Evolutionary conservation across 2,797 vertebrate genomes (phyloP).

Genomic region (Enteromius mattozi): DNA sequence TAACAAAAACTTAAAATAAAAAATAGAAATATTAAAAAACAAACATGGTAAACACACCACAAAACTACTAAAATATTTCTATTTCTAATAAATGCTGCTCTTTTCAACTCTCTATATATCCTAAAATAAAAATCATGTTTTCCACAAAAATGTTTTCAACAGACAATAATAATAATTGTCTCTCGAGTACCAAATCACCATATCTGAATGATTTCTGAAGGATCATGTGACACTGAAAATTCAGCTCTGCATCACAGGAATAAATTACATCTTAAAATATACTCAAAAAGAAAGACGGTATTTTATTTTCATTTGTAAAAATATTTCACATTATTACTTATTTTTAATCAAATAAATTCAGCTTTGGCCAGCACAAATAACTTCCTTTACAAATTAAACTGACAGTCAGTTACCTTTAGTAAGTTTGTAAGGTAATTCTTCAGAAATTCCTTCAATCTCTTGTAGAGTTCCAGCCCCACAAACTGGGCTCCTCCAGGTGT

Average conservation of each 20-base stretch:
- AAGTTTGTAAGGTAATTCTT: constrained; percentile 93
- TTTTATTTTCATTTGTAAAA: not conserved
- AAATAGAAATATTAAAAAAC: too few species aligned
- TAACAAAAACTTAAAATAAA: too few species aligned
- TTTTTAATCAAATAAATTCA: not conserved
- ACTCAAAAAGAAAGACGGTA: too few species aligned
- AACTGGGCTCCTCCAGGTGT: constrained; percentile 90
- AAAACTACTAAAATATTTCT: not conserved
- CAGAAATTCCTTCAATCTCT: constrained; percentile 89
- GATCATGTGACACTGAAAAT: constrained; percentile 1
- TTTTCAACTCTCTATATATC: not conserved
- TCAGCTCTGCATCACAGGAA: not conserved
- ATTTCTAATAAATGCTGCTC: not conserved
- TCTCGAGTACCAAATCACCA: not conserved
- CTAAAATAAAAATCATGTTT: not conserved
- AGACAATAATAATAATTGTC: not conserved
- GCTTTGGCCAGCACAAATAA: not conserved
- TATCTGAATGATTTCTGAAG: not conserved
- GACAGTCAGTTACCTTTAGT: constrained; percentile 80
- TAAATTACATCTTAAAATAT: not conserved
- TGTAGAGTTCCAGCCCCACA: constrained; percentile 89
- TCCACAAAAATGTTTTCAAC: not conserved
- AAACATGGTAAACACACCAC: not conserved
- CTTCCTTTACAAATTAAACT: not conserved
- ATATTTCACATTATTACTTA: too few species aligned